Conservation (phyloP, 2,888 invertebrate species). For the Archips crataeganus region DNA sequence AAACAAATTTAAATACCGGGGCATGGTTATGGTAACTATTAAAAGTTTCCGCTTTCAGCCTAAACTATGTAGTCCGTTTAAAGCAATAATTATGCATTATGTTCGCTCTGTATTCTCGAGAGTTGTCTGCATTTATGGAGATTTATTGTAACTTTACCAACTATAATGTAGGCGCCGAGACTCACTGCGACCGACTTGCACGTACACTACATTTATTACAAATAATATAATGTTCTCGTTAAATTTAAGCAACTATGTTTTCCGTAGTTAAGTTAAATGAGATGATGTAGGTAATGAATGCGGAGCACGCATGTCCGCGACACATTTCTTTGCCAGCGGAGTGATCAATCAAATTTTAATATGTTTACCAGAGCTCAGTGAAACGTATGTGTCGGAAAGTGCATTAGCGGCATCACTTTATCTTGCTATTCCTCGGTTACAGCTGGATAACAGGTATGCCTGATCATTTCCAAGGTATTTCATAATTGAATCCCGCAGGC, state of each 20-base stretch:
- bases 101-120: slow-evolving; percentile 53
- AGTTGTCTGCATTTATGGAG: slow-evolving; percentile 69
- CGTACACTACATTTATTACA: slow-evolving; percentile 43
- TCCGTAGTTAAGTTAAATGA: slow-evolving; percentile 20
- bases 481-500: slow-evolving; percentile 35
- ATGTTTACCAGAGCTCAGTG: neutral
- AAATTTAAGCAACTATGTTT: slow-evolving; percentile 43
- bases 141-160: slow-evolving; percentile 65
- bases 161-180: slow-evolving; percentile 53
- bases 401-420: neutral
- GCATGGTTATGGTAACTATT: slow-evolving; percentile 54
- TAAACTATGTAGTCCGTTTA: slow-evolving; percentile 50
- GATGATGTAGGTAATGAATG: neutral
- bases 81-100: slow-evolving; percentile 69
- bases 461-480: slow-evolving; percentile 34
- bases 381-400: neutral
- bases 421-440: neutral
- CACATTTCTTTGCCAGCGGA: neutral
- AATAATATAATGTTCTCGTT: slow-evolving; percentile 46
- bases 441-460: slow-evolving; percentile 9
- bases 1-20: slow-evolving; percentile 49
- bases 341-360: neutral
- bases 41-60: slow-evolving; percentile 53
- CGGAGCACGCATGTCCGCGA: neutral
- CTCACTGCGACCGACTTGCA: slow-evolving; percentile 46